Evolutionary conservation across 2,888 invertebrate species (phyloP).

Genomic region (Heliconius hortense): DNA sequence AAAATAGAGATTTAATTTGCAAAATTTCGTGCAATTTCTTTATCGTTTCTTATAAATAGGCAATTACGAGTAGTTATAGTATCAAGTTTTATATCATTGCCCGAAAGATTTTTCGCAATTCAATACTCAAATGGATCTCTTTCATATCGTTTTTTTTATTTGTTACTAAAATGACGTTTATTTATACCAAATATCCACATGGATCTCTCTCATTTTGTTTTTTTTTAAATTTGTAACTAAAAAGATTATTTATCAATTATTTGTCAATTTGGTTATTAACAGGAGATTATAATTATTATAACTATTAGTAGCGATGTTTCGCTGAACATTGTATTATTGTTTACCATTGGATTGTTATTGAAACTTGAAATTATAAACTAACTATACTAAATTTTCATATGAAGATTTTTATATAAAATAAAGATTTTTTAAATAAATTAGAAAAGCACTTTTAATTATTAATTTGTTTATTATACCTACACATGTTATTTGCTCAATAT

Average conservation of each 20-base stretch:
- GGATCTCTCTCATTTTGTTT: neutral
- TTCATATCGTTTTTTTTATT: neutral
- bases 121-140: neutral
- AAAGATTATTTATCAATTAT: neutral
- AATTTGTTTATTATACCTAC: neutral
- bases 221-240: neutral
- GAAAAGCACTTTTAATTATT: neutral
- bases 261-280: neutral
- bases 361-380: too few relatives aligned
- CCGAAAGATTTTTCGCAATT: neutral
- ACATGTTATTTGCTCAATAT: too few relatives aligned
- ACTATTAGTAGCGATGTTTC: neutral
- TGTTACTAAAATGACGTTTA: neutral
- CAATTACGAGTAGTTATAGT: too few relatives aligned
- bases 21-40: slow-evolving; percentile 6
- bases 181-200: neutral
- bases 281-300: neutral
- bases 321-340: neutral
- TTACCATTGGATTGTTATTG: too few relatives aligned
- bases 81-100: neutral
- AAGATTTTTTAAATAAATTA: neutral
- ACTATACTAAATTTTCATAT: neutral
- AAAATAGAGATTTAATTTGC: slow-evolving; percentile 38
- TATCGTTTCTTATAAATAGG: neutral
- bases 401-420: neutral